phyloP scores from a whole-genome alignment of 2,888 invertebrate genomes.

The Torymus tubicola region DNA sequence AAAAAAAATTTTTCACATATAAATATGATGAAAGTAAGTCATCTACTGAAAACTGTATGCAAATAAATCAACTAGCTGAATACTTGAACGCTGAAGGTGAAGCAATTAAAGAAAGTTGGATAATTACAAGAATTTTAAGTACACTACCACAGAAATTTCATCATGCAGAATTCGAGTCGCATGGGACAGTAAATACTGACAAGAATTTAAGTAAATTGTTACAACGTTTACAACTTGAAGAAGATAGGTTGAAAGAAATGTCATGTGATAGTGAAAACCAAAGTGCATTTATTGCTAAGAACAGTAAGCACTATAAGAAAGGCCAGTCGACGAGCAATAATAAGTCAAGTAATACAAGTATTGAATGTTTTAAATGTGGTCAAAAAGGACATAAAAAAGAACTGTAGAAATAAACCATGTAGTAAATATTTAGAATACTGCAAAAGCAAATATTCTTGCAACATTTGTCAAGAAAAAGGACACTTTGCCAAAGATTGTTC shows the following conservation, averaged over 20 bases:
- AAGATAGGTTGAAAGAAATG: constrained; percentile 48
- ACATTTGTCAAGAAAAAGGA: constrained; percentile 47
- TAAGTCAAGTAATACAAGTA: too few species aligned
- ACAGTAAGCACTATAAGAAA: background rate
- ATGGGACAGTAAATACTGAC: background rate
- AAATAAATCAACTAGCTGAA: too few species aligned
- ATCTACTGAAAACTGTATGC: too few species aligned
- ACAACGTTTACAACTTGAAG: constrained; percentile 52
- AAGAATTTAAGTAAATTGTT: constrained; percentile 48
- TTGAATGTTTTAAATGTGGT: too few species aligned
- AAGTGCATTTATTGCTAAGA: constrained; percentile 54
- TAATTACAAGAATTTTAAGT: constrained; percentile 59
- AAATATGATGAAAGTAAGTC: too few species aligned
- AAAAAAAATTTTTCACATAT: too few species aligned
- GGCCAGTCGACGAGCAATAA: too few species aligned
- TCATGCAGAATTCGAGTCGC: constrained; percentile 51
- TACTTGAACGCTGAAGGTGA: constrained; percentile 60
- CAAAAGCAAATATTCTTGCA: constrained; percentile 39
- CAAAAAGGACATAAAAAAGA: too few species aligned
- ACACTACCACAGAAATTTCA: constrained; percentile 61
- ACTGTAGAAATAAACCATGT: too few species aligned
- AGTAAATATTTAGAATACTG: constrained; percentile 55
- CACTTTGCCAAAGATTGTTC: constrained; percentile 63
- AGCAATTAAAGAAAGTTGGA: constrained; percentile 60
- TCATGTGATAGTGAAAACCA: constrained; percentile 27